phyloP scores from a whole-genome alignment of 2,113 vertebrate species.

The Sisor rabdophorus region DNA sequence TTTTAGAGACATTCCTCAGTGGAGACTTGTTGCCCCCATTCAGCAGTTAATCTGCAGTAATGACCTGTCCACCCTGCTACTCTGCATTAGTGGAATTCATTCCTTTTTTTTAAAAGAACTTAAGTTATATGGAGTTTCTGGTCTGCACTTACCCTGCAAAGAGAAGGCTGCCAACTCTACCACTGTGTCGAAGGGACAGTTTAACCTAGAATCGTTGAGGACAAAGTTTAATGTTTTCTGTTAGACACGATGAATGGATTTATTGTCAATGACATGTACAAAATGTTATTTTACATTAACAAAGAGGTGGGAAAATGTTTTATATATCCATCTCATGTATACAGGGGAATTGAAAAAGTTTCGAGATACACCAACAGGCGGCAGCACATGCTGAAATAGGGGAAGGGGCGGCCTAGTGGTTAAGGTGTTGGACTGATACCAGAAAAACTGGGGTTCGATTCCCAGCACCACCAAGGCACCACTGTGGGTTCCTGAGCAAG shows the following conservation, averaged over 20 bases:
- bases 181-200: slow-evolving; percentile 88
- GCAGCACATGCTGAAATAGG: too few relatives aligned
- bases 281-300: background rate
- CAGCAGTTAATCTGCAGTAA: slow-evolving; percentile 12
- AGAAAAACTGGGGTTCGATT: too few relatives aligned
- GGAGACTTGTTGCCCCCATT: background rate
- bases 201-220: slow-evolving; percentile 71
- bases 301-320: background rate
- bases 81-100: background rate
- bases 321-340: too few relatives aligned
- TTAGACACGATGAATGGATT: background rate
- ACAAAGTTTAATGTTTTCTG: background rate
- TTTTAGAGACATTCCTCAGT: background rate
- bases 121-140: background rate
- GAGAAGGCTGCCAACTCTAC: slow-evolving; percentile 90
- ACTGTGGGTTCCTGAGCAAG: too few relatives aligned
- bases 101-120: too few relatives aligned
- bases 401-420: too few relatives aligned
- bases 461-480: too few relatives aligned
- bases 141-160: slow-evolving; percentile 81
- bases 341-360: too few relatives aligned
- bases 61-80: background rate
- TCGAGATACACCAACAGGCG: too few relatives aligned
- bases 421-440: too few relatives aligned
- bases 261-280: background rate